A percentile compares a stretch with the other conserved stretches of the same genome.
Evolutionary conservation across 2,113 vertebrate genomes (phyloP).

Genomic region (Gadus macrocephalus): DNA sequence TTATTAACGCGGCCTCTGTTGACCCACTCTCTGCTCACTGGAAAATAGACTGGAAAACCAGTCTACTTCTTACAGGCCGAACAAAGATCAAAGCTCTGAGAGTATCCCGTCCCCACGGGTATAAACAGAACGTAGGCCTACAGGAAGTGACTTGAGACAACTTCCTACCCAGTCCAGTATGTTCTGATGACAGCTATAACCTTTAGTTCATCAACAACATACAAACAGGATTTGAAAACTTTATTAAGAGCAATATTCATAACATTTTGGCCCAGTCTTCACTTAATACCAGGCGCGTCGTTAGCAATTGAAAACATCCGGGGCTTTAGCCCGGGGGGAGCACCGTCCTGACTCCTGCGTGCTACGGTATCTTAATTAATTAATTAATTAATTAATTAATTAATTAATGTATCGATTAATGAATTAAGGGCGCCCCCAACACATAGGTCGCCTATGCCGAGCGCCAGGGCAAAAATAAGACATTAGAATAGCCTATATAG

Average conservation of each 20-base stretch:
- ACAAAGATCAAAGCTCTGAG: background rate
- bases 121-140: background rate
- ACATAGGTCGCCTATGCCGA: too few relatives aligned
- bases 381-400: too few relatives aligned
- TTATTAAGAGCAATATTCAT: constrained; percentile 41
- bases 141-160: background rate
- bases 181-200: background rate
- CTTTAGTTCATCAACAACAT: background rate
- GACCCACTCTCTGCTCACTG: constrained; percentile 17
- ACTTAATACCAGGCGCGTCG: too few relatives aligned
- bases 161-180: background rate
- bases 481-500: too few relatives aligned
- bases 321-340: too few relatives aligned
- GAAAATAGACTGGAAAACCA: background rate
- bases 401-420: too few relatives aligned
- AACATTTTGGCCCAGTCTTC: constrained; percentile 11
- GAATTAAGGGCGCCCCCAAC: too few relatives aligned
- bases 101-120: background rate
- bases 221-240: constrained; percentile 2
- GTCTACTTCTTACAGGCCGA: background rate
- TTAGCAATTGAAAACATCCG: too few relatives aligned
- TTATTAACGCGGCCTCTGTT: constrained; percentile 55
- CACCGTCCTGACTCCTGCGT: too few relatives aligned
- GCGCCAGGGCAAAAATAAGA: too few relatives aligned
- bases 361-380: too few relatives aligned